These are phyloP conservation scores for Strix uralensis DNA, from an alignment of 2,113 vertebrate species.

Conservation along the genomic window DNA sequence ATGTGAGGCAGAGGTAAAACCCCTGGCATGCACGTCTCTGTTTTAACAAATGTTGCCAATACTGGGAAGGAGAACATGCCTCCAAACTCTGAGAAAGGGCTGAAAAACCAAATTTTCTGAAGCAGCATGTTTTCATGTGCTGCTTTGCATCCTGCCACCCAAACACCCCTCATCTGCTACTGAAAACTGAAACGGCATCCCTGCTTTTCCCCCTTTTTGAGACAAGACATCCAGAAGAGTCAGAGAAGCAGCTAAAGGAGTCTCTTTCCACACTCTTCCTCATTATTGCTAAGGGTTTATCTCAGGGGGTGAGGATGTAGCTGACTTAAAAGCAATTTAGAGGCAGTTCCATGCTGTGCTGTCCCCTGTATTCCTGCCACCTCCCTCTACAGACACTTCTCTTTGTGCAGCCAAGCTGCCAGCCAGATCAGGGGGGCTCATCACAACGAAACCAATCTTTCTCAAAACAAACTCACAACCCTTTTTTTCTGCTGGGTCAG, in stretches of 20 bases:
- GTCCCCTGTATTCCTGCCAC: neutral
- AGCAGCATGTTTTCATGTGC: neutral
- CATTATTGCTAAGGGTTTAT: neutral
- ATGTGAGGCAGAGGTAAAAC: neutral
- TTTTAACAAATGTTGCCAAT: neutral
- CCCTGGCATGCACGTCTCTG: too few species aligned
- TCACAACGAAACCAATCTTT: rapidly evolving
- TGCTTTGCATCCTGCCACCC: neutral
- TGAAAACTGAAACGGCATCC: neutral
- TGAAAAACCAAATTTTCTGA: neutral
- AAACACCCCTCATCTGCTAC: neutral
- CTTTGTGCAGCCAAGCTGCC: neutral
- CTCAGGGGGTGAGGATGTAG: neutral
- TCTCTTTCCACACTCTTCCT: neutral
- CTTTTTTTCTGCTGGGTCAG: neutral
- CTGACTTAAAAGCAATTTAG: neutral
- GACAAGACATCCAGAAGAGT: neutral
- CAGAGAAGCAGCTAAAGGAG: neutral
- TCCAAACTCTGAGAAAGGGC: neutral
- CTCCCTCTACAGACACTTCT: neutral
- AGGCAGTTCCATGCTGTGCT: rapidly evolving
- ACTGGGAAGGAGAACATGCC: neutral
- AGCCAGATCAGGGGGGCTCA: neutral
- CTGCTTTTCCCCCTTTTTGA: neutral
- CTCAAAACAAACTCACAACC: neutral